Evolutionary conservation across 2,797 vertebrate genomes (phyloP).

Genomic region (Mus minutoides): DNA sequence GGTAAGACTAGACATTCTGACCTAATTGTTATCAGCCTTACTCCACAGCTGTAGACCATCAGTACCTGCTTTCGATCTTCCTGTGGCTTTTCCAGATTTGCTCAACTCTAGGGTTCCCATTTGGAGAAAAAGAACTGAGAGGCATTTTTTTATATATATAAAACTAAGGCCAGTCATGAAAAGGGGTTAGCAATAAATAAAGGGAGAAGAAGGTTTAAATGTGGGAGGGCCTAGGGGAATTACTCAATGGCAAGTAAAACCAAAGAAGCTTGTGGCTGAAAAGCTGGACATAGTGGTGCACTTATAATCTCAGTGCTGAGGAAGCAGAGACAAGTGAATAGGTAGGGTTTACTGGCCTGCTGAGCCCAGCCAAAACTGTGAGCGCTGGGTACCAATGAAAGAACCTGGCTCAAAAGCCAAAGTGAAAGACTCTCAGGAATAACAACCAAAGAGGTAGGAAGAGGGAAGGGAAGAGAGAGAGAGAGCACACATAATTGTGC

Average conservation of each 20-base stretch:
- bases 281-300: neutral
- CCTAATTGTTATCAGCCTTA: neutral
- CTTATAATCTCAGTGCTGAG: neutral
- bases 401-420: neutral
- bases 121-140: slow-evolving; percentile 26
- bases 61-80: neutral
- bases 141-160: neutral
- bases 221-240: neutral
- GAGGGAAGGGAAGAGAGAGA: neutral
- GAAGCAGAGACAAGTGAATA: neutral
- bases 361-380: neutral
- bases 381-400: neutral
- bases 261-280: neutral
- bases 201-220: neutral
- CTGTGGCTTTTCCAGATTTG: neutral
- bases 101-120: neutral
- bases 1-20: neutral
- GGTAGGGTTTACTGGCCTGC: neutral
- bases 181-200: slow-evolving; percentile 17
- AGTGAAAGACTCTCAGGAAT: neutral
- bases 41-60: neutral
- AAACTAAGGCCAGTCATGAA: slow-evolving; percentile 15
- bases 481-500: neutral
- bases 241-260: neutral
- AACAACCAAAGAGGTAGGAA: neutral